Evolutionary conservation across 2,888 invertebrate species (phyloP).

Genomic region (Dorcus parallelipipedus): DNA sequence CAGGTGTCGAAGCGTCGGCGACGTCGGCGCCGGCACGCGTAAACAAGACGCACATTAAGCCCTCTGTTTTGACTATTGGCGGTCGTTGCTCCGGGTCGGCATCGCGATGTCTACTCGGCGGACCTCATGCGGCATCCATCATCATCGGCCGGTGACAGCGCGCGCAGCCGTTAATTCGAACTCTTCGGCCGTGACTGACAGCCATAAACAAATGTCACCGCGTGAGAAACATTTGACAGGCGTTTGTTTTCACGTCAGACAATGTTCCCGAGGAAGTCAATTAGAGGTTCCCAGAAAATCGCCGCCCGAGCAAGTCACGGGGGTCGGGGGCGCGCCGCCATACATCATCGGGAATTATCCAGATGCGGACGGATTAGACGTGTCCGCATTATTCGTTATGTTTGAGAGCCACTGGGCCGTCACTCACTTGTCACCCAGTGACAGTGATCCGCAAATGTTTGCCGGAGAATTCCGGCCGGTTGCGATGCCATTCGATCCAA

Average conservation of each 20-base stretch:
- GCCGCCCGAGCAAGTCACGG: too few relatives aligned
- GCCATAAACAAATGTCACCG: constrained; percentile 24
- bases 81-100: constrained; percentile 22
- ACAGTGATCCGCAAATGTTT: constrained; percentile 36
- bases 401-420: constrained; percentile 31
- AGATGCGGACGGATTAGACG: constrained; percentile 23
- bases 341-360: constrained; percentile 29
- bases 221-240: constrained; percentile 29
- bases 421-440: constrained; percentile 33
- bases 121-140: constrained; percentile 14
- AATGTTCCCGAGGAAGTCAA: neutral
- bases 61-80: constrained; percentile 27
- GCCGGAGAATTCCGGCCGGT: constrained; percentile 29
- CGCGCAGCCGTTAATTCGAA: constrained; percentile 27
- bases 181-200: constrained; percentile 21
- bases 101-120: neutral
- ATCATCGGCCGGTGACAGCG: constrained; percentile 22
- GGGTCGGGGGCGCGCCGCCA: constrained; percentile 10
- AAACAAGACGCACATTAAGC: constrained; percentile 28
- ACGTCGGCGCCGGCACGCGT: constrained; percentile 30
- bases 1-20: constrained; percentile 34
- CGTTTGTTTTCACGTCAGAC: constrained; percentile 29
- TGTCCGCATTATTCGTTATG: constrained; percentile 17
- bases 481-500: constrained; percentile 28
- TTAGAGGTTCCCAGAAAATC: neutral